Base-by-base conservation (phyloP, 2,113 vertebrate species). In the Loxodonta africana region DNA sequence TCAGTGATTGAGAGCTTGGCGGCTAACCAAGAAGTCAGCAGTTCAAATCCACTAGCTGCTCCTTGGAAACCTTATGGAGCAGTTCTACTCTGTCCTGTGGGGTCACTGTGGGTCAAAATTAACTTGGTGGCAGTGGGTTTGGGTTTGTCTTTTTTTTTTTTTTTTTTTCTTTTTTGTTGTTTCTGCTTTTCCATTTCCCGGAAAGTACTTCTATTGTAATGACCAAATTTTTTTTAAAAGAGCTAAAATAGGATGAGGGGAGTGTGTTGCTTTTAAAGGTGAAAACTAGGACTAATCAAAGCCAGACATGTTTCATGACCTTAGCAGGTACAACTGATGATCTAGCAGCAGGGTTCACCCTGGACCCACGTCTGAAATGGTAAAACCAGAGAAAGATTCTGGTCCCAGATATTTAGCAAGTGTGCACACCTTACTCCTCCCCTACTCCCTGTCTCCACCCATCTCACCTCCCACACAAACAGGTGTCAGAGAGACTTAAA, bases 381-480 rank as follows among this genome's bases (percentile, higher is more conserved):
- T 6, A 7, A 21, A 1, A 21, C 67, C 15, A 30, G 48, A 48
- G 73, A 65, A 74, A 80, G 33, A 23, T 37, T 37, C 37, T 2
- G n/a, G 23, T 14, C 14, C 69, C 53, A 28, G 37, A 26, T 6
- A 4, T 2, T 37, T 23, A 71, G 41, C 3, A 12, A 46, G 21
- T 6, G 2, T 5, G 2, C 8, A 0, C 0, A 1, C 46, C 44
- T n/a, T 20, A 26, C 4, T 4, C 69, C 77, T 8, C 53, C 33
- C 28, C 8, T 0, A 11, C 74, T 23, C 6, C 8, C 41, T 2
- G 6, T 51, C 5, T 15, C 44, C 74, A 48, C 25, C 74, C 33
- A 51, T 33, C 60, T 83, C 10, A 8, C 7, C 26, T 46, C 28
- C 71, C 23, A 14, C 7, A 0, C 23, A 25, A 11, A 84, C 28